phyloP scores from a whole-genome alignment of 2,888 invertebrate genomes.

The Flabesymbios commensalis region DNA sequence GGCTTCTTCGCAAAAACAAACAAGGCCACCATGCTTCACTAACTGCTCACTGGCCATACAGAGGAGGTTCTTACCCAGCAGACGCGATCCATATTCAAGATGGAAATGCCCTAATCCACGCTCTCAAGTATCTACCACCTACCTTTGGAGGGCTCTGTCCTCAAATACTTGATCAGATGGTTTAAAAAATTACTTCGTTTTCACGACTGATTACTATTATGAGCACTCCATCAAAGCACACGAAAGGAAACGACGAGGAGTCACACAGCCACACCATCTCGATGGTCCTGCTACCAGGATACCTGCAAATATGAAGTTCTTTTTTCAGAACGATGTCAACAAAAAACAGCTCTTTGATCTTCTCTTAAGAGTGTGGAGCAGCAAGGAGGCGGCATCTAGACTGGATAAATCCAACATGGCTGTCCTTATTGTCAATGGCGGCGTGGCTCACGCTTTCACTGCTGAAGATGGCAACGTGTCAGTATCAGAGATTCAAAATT shows the following conservation, averaged over 20 bases:
- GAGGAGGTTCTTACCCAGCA: slow-evolving; percentile 4
- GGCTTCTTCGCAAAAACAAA: slow-evolving; percentile 3
- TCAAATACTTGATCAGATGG: not conserved
- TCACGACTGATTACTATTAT: not conserved
- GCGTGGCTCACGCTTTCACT: no score
- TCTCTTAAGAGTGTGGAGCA: slow-evolving; percentile 10
- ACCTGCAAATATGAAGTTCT: not conserved
- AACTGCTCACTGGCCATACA: slow-evolving; percentile 7
- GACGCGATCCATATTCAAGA: slow-evolving; percentile 14
- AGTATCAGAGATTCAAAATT: no score
- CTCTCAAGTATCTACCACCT: slow-evolving; percentile 2
- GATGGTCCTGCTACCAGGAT: not conserved
- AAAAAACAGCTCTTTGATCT: slow-evolving; percentile 7
- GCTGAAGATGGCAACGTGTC: no score
- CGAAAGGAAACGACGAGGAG: not conserved
- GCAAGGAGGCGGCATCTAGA: no score
- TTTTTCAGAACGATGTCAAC: slow-evolving; percentile 9
- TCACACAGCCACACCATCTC: not conserved
- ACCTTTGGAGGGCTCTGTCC: not conserved
- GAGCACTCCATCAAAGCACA: not conserved
- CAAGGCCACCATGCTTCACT: slow-evolving; percentile 30
- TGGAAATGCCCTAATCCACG: slow-evolving; percentile 18
- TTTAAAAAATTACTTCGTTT: not conserved
- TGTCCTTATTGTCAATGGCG: no score
- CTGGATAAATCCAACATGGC: no score